Evolutionary conservation across 1,140 invertebrate species (phyloP), one percentile per base, ranked within the genome.

Genomic region (Semibalanus balanoides): DNA sequence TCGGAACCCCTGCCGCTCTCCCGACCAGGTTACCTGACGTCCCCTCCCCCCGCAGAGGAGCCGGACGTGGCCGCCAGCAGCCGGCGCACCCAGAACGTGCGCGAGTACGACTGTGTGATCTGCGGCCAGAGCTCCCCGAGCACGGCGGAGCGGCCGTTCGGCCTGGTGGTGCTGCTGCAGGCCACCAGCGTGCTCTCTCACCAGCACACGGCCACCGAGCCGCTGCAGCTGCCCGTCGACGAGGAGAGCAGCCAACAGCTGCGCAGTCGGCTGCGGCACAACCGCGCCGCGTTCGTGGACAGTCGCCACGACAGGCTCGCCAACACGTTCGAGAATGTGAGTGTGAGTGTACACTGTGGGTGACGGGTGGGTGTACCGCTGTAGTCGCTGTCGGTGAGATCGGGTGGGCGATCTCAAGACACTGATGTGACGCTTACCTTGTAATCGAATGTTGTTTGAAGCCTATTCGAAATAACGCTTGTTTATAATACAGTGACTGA

Each of bases 71-170:
- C 51, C 1, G 51, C 70, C 70, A 72, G 70, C 29, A 72, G 70
- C 28, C 28, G 29, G 70, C n/a, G 28, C 28, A 19, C n/a, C 0
- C 29, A 25, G 14, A 74, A 30, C 30, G 72, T 74, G 19, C 80
- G 82, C 77, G 92, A 94, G 83, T 97, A 96, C 83, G 93, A 97
- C 83, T 98, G 96, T 86, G 94, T 96, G 74, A 98, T 98, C 81
- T 98, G 96, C 84, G 94, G 92, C 85, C 92, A 94, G 85, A 93
- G 92, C 74, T 91, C 93, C 71, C 88, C 92, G 17, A 93, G 92
- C 80, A 93, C 90, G 0, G 89, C 91, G 80, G 88, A 92, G 22
- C 91, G 94, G 84, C 95, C 94, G 28, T 91, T 98, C 82, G 95
- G 95, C 19, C 85, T 97, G 30, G 93, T 96, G 7, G 93, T 95